phyloP scores from a whole-genome alignment of 2,797 vertebrate species.

The Smutsia temminckii region DNA sequence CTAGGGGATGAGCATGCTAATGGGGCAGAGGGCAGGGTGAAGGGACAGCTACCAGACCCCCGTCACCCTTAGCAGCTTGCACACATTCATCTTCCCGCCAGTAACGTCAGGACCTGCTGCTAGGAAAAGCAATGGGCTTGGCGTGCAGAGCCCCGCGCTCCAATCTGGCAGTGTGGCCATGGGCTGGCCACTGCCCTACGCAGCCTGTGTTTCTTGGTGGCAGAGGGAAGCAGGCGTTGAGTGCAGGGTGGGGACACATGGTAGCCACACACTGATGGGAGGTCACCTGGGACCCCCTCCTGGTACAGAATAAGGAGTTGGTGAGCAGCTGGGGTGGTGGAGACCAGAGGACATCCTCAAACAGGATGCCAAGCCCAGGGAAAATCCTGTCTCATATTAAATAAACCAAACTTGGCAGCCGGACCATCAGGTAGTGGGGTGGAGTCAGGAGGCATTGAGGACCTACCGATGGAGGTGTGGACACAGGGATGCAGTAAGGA shows the following conservation, averaged over 20 bases:
- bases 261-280: accelerated
- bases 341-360: too few species aligned
- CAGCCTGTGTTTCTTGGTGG: accelerated
- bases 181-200: accelerated
- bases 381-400: accelerated
- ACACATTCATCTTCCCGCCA: accelerated
- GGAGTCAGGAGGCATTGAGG: accelerated
- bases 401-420: accelerated
- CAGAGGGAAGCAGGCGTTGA: accelerated
- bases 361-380: accelerated
- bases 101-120: neutral
- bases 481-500: accelerated
- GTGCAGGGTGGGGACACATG: accelerated
- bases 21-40: accelerated
- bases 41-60: neutral
- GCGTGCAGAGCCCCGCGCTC: accelerated
- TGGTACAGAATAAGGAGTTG: neutral
- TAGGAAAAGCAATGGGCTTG: accelerated
- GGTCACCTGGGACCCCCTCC: neutral
- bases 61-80: accelerated
- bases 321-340: accelerated
- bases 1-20: accelerated
- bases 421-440: accelerated
- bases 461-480: neutral
- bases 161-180: accelerated